Evolutionary conservation across 1,140 invertebrate genomes (phyloP).

Genomic region (Pararge aegeria): DNA sequence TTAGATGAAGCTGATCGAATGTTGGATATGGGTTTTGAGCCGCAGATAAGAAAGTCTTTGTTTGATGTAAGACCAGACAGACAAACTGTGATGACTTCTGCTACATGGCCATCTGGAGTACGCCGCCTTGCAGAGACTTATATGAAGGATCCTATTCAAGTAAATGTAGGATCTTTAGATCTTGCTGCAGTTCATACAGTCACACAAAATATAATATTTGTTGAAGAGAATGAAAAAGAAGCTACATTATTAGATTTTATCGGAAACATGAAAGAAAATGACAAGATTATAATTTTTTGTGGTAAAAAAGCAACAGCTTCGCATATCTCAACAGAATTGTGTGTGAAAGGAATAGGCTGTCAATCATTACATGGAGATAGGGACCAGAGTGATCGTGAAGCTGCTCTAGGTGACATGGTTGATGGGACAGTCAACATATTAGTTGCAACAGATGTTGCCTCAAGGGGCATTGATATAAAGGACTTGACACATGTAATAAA

Average conservation of each 20-base stretch:
- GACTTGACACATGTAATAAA: conserved; percentile 93
- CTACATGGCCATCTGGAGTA: conserved; percentile 94
- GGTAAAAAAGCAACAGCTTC: conserved; percentile 90
- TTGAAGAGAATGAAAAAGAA: conserved; percentile 85
- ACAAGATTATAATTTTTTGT: conserved; percentile 94
- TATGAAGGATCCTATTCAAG: conserved; percentile 93
- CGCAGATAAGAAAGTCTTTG: conserved; percentile 91
- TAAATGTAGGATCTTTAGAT: conserved; percentile 93
- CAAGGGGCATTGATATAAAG: conserved; percentile 94
- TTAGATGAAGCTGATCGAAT: conserved; percentile 95
- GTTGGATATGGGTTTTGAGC: conserved; percentile 93
- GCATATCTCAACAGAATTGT: conserved; percentile 89
- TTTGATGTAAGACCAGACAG: conserved; percentile 88
- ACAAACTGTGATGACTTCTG: conserved; percentile 92
- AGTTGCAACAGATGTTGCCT: conserved; percentile 97
- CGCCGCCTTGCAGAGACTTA: conserved; percentile 90
- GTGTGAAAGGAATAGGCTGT: conserved; percentile 83
- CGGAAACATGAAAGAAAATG: conserved; percentile 82
- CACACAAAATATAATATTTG: conserved; percentile 86
- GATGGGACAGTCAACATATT: conserved; percentile 88
- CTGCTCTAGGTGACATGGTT: conserved; percentile 90
- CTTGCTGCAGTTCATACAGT: conserved; percentile 92
- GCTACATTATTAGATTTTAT: conserved; percentile 80
- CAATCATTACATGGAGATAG: conserved; percentile 94
- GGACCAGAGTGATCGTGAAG: conserved; percentile 92